Base-by-base conservation (phyloP, 2,888 invertebrate genomes). In the Oscheius sp. region DNA sequence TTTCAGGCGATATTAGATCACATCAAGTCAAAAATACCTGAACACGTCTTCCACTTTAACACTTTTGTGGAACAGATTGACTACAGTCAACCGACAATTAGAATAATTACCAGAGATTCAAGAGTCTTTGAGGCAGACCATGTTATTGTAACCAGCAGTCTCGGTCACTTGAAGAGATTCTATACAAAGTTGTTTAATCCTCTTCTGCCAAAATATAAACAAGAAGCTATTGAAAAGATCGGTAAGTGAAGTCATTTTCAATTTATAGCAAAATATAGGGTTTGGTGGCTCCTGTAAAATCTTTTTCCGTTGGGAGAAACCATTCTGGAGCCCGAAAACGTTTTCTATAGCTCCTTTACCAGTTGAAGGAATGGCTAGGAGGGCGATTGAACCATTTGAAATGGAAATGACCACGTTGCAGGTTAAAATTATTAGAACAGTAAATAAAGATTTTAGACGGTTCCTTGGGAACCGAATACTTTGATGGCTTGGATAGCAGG, bases 401-500 rank as follows among this genome's bases (percentile, higher is more conserved):
- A 76, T 76, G 23, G 81, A 81, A 52, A 80, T 81, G 3, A 83
- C 83, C 3, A 77, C 78, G 43, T 70, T 83, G 12, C 81, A 83
- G 75, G 80, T 80, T 3, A 9, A 35, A 6, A 35, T 35, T 35
- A 35, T 12, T 41, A 16, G 16, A 29, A 12, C 6, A 55, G 56
- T 21, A n/a, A 53, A 7, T 52, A n/a, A 21, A 35, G 35, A 9
- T 56, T 85, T 68, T 43, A 84, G 78, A 71, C 76, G 0, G 75
- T 84, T 43, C 79, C 78, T 18, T 85, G 85, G 85, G 81, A 81
- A 35, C 76, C 80, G 29, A 78, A 84, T 61, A 76, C 84, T 5
- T 69, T 86, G 25, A 82, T 80, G 56, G 83, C 81, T 6, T 86
- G 86, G 86, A 76, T 87, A 61, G 84, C 85, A 2, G 86, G 86